Base-by-base conservation (phyloP, 2,113 vertebrate genomes). In the Vombatus ursinus region DNA sequence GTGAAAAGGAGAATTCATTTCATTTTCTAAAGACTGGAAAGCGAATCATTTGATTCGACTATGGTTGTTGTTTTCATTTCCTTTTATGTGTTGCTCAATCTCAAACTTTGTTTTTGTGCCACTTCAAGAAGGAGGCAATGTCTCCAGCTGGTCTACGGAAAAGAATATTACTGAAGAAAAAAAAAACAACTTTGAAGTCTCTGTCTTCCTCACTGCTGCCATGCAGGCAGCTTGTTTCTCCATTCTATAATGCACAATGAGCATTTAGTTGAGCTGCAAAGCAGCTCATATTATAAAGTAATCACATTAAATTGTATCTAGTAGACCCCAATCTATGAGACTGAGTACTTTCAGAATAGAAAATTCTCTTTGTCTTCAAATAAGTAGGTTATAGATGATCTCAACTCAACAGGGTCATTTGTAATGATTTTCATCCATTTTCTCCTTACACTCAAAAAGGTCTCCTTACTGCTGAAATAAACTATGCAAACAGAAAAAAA, bases 271-370 rank as follows among this genome's bases (percentile, higher is more conserved):
- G n/a, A n/a, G n/a, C n/a, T 84, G 57, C 14, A 68, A 89, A 97
- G 25, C 47, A 77, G 77, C 10, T 48, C 92, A 22, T 52, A n/a
- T 95, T 92, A 94, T 1, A 93, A n/a, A 25, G 44, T 95, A 95
- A 96, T 95, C 94, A 48, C 12, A 26, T 23, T 28, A 94, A 96
- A 96, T 96, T 93, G n/a, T 92, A 47, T 90, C 53, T 95, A 95
- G 68, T 92, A n/a, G 8, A 25, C 51, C 54, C 47, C 94, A 91
- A 2, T 52, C 90, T 53, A 19, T 93, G 12, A 54, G 23, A 14
- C 22, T 6, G 51, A 91, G 16, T 77, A 26, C 53, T 84, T 89
- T 24, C 50, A 95, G 51, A 89, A 90, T 50, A 96, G 57, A 96
- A 61, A 50, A 61, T 26, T 4, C 37, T 22, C 90, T 97, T 91